Percentiles rank a stretch among this genome's conserved stretches.
phyloP scores from a whole-genome alignment of 2,797 vertebrate species.

The Mus spretus region DNA sequence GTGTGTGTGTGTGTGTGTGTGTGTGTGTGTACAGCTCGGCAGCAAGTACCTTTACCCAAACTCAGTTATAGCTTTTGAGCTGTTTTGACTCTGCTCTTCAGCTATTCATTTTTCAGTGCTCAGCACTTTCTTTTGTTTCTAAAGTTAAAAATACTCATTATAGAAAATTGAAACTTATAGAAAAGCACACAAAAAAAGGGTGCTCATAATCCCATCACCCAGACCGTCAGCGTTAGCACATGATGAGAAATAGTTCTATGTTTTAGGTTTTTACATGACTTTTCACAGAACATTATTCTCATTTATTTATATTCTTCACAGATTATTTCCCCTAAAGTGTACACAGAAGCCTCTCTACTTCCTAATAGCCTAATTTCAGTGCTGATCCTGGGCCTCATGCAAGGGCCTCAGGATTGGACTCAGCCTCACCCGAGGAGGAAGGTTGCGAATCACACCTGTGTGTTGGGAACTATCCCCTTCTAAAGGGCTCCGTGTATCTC shows the following conservation, averaged over 20 bases:
- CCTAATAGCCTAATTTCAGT: constrained; percentile 13
- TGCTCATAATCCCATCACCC: not conserved
- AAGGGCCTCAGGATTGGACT: not conserved
- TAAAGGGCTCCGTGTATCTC: not conserved
- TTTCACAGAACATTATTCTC: constrained; percentile 31
- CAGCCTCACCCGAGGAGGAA: not conserved
- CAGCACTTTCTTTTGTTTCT: not conserved
- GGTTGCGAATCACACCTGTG: not conserved
- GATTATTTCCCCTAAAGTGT: constrained; percentile 41
- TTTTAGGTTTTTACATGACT: not conserved
- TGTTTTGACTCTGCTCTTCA: not conserved
- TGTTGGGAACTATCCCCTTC: fast-evolving
- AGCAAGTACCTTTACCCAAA: not conserved
- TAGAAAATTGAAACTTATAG: constrained; percentile 23
- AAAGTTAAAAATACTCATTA: constrained; percentile 14
- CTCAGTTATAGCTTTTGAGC: not conserved
- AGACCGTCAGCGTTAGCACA: not conserved
- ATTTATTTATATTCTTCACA: constrained; percentile 26
- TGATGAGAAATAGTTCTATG: not conserved
- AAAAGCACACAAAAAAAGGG: constrained; percentile 28
- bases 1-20: not conserved
- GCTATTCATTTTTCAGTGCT: not conserved
- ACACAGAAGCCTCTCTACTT: not conserved
- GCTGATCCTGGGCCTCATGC: not conserved
- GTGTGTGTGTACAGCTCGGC: no score